Evolutionary conservation across 2,888 invertebrate species (phyloP).

Genomic region (Escarpia spicata): DNA sequence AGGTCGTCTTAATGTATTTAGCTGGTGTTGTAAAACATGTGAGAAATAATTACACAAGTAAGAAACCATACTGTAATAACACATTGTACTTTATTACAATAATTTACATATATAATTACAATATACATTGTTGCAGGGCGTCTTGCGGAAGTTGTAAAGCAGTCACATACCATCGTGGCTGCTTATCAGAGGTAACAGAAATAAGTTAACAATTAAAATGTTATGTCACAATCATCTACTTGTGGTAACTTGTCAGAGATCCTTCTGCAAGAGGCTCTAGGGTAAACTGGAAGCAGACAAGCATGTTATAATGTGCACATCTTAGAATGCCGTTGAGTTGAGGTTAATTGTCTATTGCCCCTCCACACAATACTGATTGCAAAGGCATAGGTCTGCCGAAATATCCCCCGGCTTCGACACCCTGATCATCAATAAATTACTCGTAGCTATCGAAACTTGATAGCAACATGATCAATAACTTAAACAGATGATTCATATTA

Average conservation of each 20-base stretch:
- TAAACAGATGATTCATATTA: background rate
- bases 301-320: background rate
- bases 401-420: background rate
- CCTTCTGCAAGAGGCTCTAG: background rate
- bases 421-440: constrained; percentile 16
- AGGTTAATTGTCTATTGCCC: background rate
- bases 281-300: background rate
- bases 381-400: background rate
- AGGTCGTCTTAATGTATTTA: background rate
- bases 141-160: background rate
- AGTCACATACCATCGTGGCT: background rate
- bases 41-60: background rate
- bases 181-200: background rate
- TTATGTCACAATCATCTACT: background rate
- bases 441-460: background rate
- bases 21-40: background rate
- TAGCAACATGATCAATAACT: constrained; percentile 13
- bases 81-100: constrained; percentile 13
- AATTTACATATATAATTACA: constrained; percentile 16
- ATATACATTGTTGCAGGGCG: constrained; percentile 7
- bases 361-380: background rate
- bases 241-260: background rate
- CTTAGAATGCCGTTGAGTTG: background rate
- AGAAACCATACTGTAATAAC: background rate
- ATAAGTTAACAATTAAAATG: background rate